Conservation (phyloP, 2,888 invertebrate species). For the Acanthosepion pharaonis region DNA sequence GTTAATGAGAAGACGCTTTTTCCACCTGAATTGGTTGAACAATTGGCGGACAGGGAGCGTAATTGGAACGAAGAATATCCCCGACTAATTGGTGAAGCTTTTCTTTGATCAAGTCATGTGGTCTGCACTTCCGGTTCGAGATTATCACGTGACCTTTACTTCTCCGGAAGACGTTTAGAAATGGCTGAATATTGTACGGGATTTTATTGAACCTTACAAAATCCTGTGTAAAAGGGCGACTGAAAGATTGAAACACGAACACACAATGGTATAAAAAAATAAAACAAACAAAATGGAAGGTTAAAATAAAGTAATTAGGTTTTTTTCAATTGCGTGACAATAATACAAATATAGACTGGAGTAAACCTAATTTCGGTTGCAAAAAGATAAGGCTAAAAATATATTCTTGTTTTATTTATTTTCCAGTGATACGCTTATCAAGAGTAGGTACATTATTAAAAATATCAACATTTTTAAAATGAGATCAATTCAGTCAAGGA, state of each 20-base stretch:
- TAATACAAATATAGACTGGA: neutral
- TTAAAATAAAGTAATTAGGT: conserved; percentile 24
- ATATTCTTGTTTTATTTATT: no score
- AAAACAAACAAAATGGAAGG: neutral
- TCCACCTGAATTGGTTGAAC: conserved; percentile 47
- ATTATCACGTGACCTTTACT: conserved; percentile 45
- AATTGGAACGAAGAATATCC: conserved; percentile 43
- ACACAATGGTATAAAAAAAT: neutral
- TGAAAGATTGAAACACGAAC: neutral
- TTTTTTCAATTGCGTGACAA: neutral
- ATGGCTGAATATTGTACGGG: conserved; percentile 12
- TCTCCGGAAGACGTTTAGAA: conserved; percentile 21
- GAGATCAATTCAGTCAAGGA: neutral
- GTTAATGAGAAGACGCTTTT: conserved; percentile 39
- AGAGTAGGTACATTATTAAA: neutral
- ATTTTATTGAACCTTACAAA: conserved; percentile 42
- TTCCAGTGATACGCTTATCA: no score
- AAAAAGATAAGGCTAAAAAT: no score
- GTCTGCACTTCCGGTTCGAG: conserved; percentile 45
- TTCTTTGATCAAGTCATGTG: conserved; percentile 47
- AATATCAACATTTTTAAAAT: neutral
- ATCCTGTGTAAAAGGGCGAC: neutral
- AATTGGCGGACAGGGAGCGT: conserved; percentile 45
- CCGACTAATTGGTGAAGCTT: conserved; percentile 44
- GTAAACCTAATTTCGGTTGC: neutral